A percentile compares a stretch with the other conserved stretches of the same genome.
These are phyloP conservation scores for Aphelenchoides bicaudatus DNA, from an alignment of 2,888 invertebrate species.

Conservation along the genomic window DNA sequence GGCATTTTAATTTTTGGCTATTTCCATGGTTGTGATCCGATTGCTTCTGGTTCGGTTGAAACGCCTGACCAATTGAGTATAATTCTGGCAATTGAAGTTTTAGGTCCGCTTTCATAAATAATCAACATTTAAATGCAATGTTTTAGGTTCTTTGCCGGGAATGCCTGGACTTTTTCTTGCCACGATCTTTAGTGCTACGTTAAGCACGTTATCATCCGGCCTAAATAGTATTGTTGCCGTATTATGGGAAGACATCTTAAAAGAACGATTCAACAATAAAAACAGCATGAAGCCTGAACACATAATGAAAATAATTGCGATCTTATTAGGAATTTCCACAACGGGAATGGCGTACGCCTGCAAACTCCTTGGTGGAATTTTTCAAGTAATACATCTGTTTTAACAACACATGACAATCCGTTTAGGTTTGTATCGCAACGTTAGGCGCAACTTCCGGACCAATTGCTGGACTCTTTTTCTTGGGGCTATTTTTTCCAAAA, in stretches of 20 bases:
- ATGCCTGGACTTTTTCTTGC: conserved; percentile 41
- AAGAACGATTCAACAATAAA: conserved; percentile 20
- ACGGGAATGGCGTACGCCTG: conserved; percentile 40
- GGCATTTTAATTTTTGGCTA: conserved; percentile 40
- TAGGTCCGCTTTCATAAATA: conserved; percentile 18
- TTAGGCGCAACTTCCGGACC: conserved; percentile 27
- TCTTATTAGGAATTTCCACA: conserved; percentile 30
- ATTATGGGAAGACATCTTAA: conserved; percentile 41
- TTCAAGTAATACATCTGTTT: conserved; percentile 28
- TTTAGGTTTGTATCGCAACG: conserved; percentile 15
- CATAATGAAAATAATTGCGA: conserved; percentile 8
- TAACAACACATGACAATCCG: not conserved
- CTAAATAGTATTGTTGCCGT: conserved; percentile 44
- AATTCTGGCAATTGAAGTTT: conserved; percentile 30
- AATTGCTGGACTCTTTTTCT: conserved; percentile 73
- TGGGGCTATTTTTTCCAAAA: conserved; percentile 84
- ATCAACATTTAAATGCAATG: not conserved
- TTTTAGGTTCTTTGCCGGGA: conserved; percentile 35
- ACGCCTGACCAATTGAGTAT: conserved; percentile 37
- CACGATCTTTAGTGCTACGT: conserved; percentile 39
- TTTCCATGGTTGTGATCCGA: conserved; percentile 40
- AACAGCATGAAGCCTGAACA: not conserved
- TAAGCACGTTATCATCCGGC: conserved; percentile 37
- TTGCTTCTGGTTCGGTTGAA: conserved; percentile 34
- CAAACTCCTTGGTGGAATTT: conserved; percentile 38